Percentiles rank a stretch among this genome's conserved stretches.
These are phyloP conservation scores for Semaprochilodus insignis DNA, from an alignment of 2,797 vertebrate species.

Conservation along the genomic window DNA sequence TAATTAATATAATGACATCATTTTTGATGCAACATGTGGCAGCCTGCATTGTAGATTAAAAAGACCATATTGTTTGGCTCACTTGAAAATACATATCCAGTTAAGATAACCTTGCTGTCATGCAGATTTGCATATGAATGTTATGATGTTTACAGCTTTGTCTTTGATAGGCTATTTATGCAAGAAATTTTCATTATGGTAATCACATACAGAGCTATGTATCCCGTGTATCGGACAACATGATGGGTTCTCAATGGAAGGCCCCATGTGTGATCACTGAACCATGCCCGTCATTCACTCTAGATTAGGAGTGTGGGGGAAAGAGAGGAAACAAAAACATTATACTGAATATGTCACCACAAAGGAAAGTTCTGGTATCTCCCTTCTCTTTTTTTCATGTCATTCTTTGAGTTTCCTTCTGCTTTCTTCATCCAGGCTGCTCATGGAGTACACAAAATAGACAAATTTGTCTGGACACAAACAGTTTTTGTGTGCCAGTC, in stretches of 20 bases:
- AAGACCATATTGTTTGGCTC: too few species aligned
- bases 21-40: too few species aligned
- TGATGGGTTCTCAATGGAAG: neutral
- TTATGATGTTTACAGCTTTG: too few species aligned
- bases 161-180: neutral
- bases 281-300: neutral
- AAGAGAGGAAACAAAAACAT: too few species aligned
- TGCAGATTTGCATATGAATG: neutral
- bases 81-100: too few species aligned
- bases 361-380: neutral
- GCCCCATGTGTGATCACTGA: neutral
- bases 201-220: neutral
- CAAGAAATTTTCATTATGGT: neutral
- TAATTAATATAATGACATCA: too few species aligned
- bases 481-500: neutral
- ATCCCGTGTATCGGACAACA: neutral
- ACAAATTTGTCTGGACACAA: neutral
- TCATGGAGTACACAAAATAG: neutral
- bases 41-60: too few species aligned
- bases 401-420: neutral
- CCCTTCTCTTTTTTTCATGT: neutral
- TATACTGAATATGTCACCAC: too few species aligned
- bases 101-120: too few species aligned
- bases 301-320: neutral
- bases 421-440: neutral